A percentile compares a stretch with the other conserved stretches of the same genome.
Conservation (phyloP, 2,113 vertebrate species). For the Calyptomena viridis region DNA sequence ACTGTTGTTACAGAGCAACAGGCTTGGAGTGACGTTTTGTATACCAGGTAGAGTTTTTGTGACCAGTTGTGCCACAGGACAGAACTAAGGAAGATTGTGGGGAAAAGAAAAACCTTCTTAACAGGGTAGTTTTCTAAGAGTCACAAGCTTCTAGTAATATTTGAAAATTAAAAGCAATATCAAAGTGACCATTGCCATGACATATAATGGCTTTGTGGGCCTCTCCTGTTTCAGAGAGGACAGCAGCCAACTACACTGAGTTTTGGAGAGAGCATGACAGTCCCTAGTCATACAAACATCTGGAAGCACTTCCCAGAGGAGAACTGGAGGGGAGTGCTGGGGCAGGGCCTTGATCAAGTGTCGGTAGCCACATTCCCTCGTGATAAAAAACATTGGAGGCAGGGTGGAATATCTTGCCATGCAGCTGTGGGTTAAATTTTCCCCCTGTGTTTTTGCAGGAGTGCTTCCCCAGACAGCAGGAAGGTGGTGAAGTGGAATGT, state of each 20-base stretch:
- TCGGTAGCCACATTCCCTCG: not conserved
- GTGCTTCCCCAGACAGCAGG: conserved; percentile 93
- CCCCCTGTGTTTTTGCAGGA: conserved; percentile 71
- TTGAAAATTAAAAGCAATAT: not conserved
- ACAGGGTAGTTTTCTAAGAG: not conserved
- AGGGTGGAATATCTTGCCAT: fast-evolving
- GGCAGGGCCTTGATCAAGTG: not conserved
- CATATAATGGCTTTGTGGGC: not conserved
- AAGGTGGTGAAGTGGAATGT: conserved; percentile 99
- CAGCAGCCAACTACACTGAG: not conserved
- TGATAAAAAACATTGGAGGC: not conserved
- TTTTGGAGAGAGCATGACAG: not conserved
- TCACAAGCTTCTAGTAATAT: not conserved
- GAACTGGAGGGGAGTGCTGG: not conserved
- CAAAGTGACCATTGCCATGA: not conserved
- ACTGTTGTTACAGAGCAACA: not conserved
- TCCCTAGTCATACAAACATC: fast-evolving
- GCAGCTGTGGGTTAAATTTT: not conserved
- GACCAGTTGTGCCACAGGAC: not conserved
- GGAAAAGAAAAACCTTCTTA: not conserved
- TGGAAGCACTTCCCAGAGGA: not conserved
- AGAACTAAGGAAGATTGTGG: not conserved
- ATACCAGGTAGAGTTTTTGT: not conserved
- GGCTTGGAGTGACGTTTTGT: not conserved
- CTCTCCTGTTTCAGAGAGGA: not conserved